Conservation (phyloP, 2,888 invertebrate species). For the Eilema caniola region DNA sequence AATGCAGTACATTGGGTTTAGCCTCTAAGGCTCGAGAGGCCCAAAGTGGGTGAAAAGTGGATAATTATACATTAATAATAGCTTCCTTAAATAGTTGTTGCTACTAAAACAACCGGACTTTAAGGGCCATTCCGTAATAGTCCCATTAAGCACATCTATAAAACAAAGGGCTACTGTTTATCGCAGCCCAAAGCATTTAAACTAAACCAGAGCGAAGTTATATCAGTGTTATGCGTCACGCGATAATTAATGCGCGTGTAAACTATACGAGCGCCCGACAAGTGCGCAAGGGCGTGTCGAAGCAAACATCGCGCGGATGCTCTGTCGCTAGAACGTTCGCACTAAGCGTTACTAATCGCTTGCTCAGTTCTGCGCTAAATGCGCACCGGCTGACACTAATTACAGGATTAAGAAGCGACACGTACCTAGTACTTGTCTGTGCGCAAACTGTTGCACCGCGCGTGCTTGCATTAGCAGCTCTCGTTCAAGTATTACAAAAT, state of each 20-base stretch:
- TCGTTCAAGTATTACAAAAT: neutral
- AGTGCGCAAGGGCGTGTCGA: neutral
- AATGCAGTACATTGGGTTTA: too few species aligned
- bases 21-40: neutral
- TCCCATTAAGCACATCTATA: neutral
- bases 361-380: constrained; percentile 7
- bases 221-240: constrained; percentile 11
- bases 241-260: constrained; percentile 21
- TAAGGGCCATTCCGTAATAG: neutral
- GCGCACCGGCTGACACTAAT: neutral
- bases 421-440: neutral
- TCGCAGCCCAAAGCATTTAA: neutral
- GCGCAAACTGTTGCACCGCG: neutral
- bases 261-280: constrained; percentile 24
- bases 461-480: neutral
- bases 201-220: constrained; percentile 9
- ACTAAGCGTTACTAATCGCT: constrained; percentile 24
- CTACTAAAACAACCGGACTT: neutral
- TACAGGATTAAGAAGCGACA: constrained; percentile 4
- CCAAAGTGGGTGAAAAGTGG: neutral
- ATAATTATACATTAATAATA: neutral
- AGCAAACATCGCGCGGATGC: constrained; percentile 2
- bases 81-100: neutral
- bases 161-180: constrained; percentile 12
- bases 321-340: constrained; percentile 5